Conservation (phyloP, 92 coral and sea anemone species). For the Metridium senile region DNA sequence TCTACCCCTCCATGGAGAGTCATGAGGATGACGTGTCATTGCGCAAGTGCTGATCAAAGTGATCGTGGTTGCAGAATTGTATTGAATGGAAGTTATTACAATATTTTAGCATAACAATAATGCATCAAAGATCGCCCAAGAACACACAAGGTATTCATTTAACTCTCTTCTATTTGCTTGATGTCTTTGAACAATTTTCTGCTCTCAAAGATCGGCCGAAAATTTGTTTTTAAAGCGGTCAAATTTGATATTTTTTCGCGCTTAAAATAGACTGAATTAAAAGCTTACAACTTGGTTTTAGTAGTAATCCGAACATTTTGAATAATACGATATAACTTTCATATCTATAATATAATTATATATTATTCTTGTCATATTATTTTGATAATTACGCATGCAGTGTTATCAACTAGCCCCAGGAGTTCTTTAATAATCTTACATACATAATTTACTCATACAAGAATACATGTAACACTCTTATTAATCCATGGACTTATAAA, state of each 20-base stretch:
- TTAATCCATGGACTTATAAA: too few species aligned
- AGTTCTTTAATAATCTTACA: too few species aligned
- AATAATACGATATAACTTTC: too few species aligned
- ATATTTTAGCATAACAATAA: neutral
- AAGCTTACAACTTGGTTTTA: too few species aligned
- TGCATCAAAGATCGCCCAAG: neutral
- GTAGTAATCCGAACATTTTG: neutral
- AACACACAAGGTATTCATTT: neutral
- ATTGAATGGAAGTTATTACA: neutral
- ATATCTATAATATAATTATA: too few species aligned
- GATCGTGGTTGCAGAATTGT: neutral
- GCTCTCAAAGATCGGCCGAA: neutral
- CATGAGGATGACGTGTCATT: neutral
- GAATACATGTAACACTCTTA: too few species aligned
- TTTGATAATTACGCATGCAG: neutral
- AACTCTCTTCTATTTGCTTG: neutral
- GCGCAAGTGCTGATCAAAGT: neutral
- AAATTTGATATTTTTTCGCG: too few species aligned
- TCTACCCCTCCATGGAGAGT: neutral
- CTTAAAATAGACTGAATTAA: neutral
- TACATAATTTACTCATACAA: too few species aligned
- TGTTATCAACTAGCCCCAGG: too few species aligned
- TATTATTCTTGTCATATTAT: too few species aligned
- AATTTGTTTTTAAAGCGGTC: neutral
- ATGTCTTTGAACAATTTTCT: neutral